Evolutionary conservation across 2,888 invertebrate species (phyloP).

Genomic region (Chymomyza caudatula): DNA sequence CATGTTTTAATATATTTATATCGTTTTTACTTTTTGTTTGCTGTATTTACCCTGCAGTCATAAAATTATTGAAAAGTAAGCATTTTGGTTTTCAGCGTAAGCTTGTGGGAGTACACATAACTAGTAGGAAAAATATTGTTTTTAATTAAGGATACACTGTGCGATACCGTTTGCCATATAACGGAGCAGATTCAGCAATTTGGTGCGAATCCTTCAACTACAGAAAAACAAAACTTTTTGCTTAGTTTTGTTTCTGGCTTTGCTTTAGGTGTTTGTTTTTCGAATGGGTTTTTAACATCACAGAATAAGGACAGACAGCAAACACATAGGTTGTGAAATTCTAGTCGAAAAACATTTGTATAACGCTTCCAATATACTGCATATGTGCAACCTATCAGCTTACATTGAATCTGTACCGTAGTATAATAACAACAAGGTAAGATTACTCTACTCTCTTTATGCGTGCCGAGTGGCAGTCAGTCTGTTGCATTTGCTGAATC

Average conservation of each 20-base stretch:
- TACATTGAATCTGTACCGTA: too few relatives aligned
- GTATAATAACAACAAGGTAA: too few relatives aligned
- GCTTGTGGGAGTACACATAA: background rate
- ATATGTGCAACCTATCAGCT: too few relatives aligned
- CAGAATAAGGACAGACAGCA: too few relatives aligned
- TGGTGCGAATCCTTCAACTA: background rate
- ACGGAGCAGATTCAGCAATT: background rate
- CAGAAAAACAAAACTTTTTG: background rate
- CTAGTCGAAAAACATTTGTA: too few relatives aligned
- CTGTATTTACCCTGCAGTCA: background rate
- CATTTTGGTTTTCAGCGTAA: background rate
- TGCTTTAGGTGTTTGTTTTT: background rate
- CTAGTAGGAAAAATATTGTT: background rate
- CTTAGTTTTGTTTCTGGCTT: background rate
- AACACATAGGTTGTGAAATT: too few relatives aligned
- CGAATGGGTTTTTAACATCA: background rate
- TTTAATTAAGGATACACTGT: background rate
- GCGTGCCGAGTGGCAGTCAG: too few relatives aligned
- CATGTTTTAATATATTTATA: conserved; percentile 29
- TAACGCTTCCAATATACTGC: too few relatives aligned
- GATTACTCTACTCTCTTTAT: too few relatives aligned
- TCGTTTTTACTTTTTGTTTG: conserved; percentile 3
- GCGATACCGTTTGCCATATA: background rate
- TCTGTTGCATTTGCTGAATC: too few relatives aligned
- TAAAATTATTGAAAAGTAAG: background rate